Conservation (phyloP, 2,113 vertebrate species). For the Pomatorhinus ruficollis region DNA sequence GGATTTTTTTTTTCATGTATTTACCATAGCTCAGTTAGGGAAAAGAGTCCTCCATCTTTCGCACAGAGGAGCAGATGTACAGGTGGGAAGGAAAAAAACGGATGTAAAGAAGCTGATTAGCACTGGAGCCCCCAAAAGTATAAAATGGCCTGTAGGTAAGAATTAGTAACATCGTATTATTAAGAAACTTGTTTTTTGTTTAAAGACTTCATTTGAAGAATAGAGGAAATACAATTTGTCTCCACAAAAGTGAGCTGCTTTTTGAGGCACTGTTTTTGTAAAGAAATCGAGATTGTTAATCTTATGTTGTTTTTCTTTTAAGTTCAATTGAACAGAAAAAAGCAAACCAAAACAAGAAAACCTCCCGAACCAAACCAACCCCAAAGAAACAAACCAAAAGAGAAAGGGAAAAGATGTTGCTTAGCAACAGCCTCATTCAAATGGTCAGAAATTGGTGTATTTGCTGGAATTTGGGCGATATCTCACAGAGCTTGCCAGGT, state of each 20-base stretch:
- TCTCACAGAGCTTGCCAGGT: conserved; percentile 12
- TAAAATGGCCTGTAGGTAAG: not conserved
- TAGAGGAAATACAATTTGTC: not conserved
- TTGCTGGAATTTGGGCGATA: conserved; percentile 48
- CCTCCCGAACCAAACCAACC: not conserved
- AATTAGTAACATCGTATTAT: not conserved
- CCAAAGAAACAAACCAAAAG: not conserved
- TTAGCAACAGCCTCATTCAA: conserved; percentile 66
- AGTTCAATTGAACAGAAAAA: not conserved
- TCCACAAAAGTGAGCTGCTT: not conserved
- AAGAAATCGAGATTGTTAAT: not conserved
- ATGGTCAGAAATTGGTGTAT: conserved; percentile 53
- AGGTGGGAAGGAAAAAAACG: not conserved
- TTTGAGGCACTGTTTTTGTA: not conserved
- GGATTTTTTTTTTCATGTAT: not conserved
- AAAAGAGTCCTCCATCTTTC: not conserved
- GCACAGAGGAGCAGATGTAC: not conserved
- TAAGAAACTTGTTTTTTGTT: conserved; percentile 6
- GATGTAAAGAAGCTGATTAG: not conserved
- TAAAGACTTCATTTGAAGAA: not conserved
- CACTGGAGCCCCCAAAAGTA: not conserved
- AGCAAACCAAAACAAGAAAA: not conserved
- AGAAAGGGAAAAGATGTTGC: conserved; percentile 55
- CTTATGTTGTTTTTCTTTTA: not conserved
- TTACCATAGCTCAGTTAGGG: not conserved